Evolutionary conservation across 1,140 invertebrate species (phyloP), one percentile per base, ranked within the genome.

Genomic region (Sweltsa coloradensis): DNA sequence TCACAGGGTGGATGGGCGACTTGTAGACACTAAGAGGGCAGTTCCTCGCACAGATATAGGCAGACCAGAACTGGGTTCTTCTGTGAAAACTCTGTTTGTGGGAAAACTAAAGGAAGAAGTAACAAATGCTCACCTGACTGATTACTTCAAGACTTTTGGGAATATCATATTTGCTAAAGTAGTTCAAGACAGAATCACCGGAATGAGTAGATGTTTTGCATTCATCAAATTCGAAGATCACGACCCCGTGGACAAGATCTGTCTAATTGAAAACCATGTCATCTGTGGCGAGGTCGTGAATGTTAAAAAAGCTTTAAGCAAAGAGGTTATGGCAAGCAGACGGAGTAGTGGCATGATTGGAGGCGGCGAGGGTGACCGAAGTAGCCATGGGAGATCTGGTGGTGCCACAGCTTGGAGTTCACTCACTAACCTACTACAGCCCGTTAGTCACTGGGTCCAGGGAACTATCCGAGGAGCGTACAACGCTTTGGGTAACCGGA

Each of bases 11-110:
- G 78, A 83, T 62, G 74, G 72, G 3, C 65, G 78, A 51, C 69
- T 73, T 52, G 77, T 84, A 2, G 81, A 84, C 58, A 70, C 79
- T 2, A 83, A 84, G 57, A 57, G 80, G 53, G 81, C 80, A n/a
- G 76, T 81, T 43, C 81, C 81, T 7, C 61, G 76, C 58, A 73
- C 73, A 65, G 73, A 77, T 55, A 70, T 70, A 55, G 70, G 66
- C 39, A 69, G 64, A 58, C 72, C 68, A n/a, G 78, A 79, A 56
- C 65, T 70, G 5, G 76, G 79, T 48, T 66, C 74, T 24, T 73
- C 77, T 7, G 75, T 79, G 0, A 78, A 76, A 31, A 80, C 81
- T 57, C 65, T 81, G 5, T 82, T 78, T 59, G 68, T 82, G 47
- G 74, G 75, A 47, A 75, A 75, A 13, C 57, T 81, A 14, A 60